Evolutionary conservation across 1,140 invertebrate species (phyloP).

Genomic region (Papilio glaucus): DNA sequence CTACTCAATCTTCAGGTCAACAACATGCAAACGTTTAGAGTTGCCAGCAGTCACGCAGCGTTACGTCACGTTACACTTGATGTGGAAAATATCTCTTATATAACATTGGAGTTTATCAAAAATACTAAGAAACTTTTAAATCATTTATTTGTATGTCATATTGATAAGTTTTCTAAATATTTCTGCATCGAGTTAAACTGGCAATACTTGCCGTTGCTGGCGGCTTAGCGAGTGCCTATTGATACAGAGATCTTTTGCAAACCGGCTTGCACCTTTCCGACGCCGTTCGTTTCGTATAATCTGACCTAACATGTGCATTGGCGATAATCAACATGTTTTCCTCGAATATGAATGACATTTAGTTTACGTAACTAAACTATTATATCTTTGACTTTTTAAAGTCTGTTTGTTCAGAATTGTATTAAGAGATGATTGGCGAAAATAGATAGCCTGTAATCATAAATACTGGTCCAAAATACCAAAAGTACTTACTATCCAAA

Average conservation of each 20-base stretch:
- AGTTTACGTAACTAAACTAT: background rate
- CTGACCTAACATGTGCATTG: constrained; percentile 16
- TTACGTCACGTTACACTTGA: constrained; percentile 25
- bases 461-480: no score
- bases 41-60: constrained; percentile 23
- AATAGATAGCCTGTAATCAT: no score
- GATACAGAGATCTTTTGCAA: constrained; percentile 14
- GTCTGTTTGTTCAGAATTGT: background rate
- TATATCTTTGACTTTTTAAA: background rate
- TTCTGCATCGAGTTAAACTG: background rate
- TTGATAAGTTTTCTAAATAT: background rate
- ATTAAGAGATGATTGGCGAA: background rate
- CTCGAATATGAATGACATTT: background rate
- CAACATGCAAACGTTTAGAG: constrained; percentile 33
- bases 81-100: constrained; percentile 22
- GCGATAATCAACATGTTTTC: background rate
- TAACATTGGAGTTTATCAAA: constrained; percentile 3
- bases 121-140: background rate
- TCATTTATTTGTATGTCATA: background rate
- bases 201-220: background rate
- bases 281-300: background rate
- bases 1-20: constrained; percentile 32
- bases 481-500: background rate
- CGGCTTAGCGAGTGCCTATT: constrained; percentile 22
- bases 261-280: constrained; percentile 6